Conservation (phyloP, 2,113 vertebrate species). For the Marmota monax region DNA sequence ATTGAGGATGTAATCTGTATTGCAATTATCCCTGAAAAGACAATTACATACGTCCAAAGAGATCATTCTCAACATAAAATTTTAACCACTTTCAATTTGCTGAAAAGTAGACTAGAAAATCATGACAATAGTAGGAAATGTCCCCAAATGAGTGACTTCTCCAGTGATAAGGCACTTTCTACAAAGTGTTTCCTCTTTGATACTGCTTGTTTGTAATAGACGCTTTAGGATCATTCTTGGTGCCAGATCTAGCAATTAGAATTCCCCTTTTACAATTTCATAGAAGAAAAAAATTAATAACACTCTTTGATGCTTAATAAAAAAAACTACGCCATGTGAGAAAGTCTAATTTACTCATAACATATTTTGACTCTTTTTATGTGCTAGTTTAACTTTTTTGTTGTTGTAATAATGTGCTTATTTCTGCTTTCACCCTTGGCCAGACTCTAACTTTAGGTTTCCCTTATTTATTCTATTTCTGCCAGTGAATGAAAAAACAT, state of each 20-base stretch:
- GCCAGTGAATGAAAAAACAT: not conserved
- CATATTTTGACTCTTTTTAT: not conserved
- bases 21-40: not conserved
- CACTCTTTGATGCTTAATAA: not conserved
- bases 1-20: not conserved
- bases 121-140: conserved; percentile 88
- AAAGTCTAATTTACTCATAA: not conserved
- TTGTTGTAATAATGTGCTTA: not conserved
- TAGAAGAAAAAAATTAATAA: conserved; percentile 26
- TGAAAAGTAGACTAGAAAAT: conserved; percentile 52
- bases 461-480: not conserved
- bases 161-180: conserved; percentile 64
- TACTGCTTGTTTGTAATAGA: conserved; percentile 63
- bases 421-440: conserved; percentile 5
- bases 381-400: not conserved
- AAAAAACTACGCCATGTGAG: not conserved
- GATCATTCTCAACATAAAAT: not conserved
- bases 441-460: not conserved
- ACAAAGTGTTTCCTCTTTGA: conserved; percentile 83
- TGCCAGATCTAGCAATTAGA: conserved; percentile 58
- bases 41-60: not conserved
- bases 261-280: not conserved
- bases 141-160: conserved; percentile 54
- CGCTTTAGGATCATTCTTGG: conserved; percentile 59
- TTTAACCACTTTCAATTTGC: conserved; percentile 3